Conservation (phyloP, 2,113 vertebrate species). For the Polypterus bichir region DNA sequence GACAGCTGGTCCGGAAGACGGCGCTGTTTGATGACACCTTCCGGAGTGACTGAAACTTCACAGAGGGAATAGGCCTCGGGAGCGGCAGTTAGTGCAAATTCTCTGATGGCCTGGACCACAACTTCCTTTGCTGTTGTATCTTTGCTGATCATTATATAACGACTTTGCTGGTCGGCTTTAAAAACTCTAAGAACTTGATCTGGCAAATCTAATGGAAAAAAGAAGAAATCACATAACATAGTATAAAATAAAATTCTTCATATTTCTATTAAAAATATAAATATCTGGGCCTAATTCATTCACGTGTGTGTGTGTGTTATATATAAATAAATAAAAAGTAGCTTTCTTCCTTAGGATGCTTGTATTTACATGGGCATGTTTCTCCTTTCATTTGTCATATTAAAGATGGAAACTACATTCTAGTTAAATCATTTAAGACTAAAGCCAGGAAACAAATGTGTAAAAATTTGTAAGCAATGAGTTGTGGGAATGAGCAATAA, state of each 20-base stretch:
- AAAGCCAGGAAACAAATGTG: too few relatives aligned
- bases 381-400: too few relatives aligned
- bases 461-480: too few relatives aligned
- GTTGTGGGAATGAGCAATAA: too few relatives aligned
- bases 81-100: constrained; percentile 80
- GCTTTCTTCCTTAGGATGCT: too few relatives aligned
- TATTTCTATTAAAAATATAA: too few relatives aligned
- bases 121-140: constrained; percentile 96
- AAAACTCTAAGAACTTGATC: constrained; percentile 92
- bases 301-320: too few relatives aligned
- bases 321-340: too few relatives aligned
- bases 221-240: not conserved
- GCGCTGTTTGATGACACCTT: constrained; percentile 93
- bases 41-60: constrained; percentile 91
- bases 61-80: constrained; percentile 85
- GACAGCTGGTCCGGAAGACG: constrained; percentile 90
- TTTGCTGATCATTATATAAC: constrained; percentile 97
- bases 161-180: constrained; percentile 93
- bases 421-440: too few relatives aligned
- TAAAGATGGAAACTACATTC: too few relatives aligned
- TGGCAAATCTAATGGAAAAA: constrained; percentile 63
- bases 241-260: not conserved
- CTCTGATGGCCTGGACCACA: constrained; percentile 84
- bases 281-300: too few relatives aligned
- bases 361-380: too few relatives aligned